Evolutionary conservation across 2,797 vertebrate species (phyloP).

Genomic region (Bovichtus variegatus): DNA sequence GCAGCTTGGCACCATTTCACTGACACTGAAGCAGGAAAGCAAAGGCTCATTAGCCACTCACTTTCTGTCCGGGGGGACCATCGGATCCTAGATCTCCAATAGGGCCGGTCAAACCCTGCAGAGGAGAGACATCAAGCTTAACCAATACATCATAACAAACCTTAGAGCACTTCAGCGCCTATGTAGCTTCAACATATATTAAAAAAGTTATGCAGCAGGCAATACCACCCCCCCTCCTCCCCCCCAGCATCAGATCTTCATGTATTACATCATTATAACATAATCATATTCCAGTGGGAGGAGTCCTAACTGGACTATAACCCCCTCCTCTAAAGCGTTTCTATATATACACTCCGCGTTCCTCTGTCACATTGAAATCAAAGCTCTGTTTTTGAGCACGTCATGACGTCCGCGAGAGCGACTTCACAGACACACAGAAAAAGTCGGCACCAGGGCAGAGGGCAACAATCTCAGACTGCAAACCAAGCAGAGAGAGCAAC

Average conservation of each 20-base stretch:
- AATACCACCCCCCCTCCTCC: not conserved
- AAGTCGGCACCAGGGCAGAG: conserved; percentile 58
- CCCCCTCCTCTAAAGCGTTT: conserved; percentile 13
- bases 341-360: conserved; percentile 11
- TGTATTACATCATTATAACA: conserved; percentile 44
- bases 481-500: conserved; percentile 48
- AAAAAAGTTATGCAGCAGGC: not conserved
- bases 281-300: conserved; percentile 46
- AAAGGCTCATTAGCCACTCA: conserved; percentile 83
- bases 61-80: conserved; percentile 94
- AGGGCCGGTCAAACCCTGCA: conserved; percentile 94
- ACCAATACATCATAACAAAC: conserved; percentile 50
- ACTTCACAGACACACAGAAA: conserved; percentile 51
- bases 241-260: conserved; percentile 4
- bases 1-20: conserved; percentile 72
- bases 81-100: conserved; percentile 89
- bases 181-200: not conserved
- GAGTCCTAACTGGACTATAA: conserved; percentile 33
- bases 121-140: conserved; percentile 53
- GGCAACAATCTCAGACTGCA: conserved; percentile 60
- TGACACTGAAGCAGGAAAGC: conserved; percentile 61
- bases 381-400: not conserved
- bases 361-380: not conserved
- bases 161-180: not conserved
- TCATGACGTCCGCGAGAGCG: not conserved